Evolutionary conservation across 2,797 vertebrate genomes (phyloP), one percentile per base, ranked within the genome.

Genomic region (Hapalemur alaotrensis): DNA sequence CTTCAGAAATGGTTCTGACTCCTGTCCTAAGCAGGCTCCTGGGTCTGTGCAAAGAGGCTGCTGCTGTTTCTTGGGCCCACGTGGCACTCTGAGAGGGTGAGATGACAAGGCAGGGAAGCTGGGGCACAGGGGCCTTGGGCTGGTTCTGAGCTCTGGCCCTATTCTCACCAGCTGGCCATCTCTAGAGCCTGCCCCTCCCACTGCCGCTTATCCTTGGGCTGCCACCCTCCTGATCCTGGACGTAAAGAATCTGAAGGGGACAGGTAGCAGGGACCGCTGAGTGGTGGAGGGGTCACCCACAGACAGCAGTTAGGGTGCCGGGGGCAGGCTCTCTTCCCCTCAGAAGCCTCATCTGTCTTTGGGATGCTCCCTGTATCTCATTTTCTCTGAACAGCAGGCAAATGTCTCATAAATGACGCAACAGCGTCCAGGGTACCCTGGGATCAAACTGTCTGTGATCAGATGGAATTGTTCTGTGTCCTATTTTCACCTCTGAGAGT

Each of bases 201-300:
- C 43, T 25, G 18, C 35, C 23, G 32, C 38, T 57, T 38, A 30
- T 54, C 72, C 78, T n/a, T 0, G 0, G 57, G 38, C 57, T 63
- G 63, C 84, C 70, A 38, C 57, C 32, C 41, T 59, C 28, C 63
- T 87, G n/a, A 75, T 84, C 90, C 59, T 23, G 69, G 87, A 91
- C 7, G 13, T 35, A 23, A 69, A 89, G 75, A 72, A 20, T 63
- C 48, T 2, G 0, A 20, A 80, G n/a, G 48, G 25, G 20, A 8
- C 15, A 7, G 43, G 43, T 11, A 15, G 6, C 11, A 48, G 48
- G 52, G 6, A 13, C 38, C 41, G 48, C 38, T 5, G 43, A 38
- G 30, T 15, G 50, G 22, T 46, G 13, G 28, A 46, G 4, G 5
- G 17, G 22, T 0, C 28, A 7, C 50, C 82, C 15, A 5, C 3